Evolutionary conservation across 2,888 invertebrate species (phyloP).

Genomic region (Acanthosepion pharaonis): DNA sequence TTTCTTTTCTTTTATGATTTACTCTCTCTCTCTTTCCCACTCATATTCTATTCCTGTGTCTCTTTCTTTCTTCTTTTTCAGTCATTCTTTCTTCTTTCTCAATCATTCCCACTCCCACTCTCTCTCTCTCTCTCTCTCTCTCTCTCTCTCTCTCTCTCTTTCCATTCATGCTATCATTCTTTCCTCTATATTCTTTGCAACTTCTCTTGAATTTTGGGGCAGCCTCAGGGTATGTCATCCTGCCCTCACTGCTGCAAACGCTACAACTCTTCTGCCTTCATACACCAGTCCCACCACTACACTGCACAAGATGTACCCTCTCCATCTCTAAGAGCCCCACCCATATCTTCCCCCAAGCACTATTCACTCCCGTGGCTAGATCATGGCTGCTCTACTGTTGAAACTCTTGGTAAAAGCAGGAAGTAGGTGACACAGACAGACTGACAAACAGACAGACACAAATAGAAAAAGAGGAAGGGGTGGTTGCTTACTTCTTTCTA

Average conservation of each 20-base stretch:
- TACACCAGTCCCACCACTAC: background rate
- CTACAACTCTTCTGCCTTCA: background rate
- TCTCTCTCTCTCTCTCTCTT: too few species aligned
- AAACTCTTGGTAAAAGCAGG: background rate
- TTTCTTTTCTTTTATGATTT: too few species aligned
- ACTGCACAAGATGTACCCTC: background rate
- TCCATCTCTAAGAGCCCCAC: background rate
- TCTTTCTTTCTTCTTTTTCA: background rate
- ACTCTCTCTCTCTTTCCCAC: too few species aligned
- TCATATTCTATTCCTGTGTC: background rate
- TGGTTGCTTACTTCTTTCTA: background rate
- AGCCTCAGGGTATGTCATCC: constrained; percentile 20
- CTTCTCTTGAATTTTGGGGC: background rate
- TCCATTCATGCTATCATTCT: too few species aligned
- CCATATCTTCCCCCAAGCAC: background rate
- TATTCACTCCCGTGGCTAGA: background rate
- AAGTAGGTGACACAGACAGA: constrained; percentile 9
- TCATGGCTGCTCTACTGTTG: constrained; percentile 2
- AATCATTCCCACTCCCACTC: background rate
- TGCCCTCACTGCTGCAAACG: background rate
- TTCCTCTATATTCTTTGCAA: too few species aligned
- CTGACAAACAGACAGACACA: background rate
- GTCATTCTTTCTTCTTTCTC: background rate
- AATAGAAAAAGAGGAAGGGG: background rate
- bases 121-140: too few species aligned